Base-by-base conservation (phyloP, 2,888 invertebrate genomes). In the Deilephila elpenor region DNA sequence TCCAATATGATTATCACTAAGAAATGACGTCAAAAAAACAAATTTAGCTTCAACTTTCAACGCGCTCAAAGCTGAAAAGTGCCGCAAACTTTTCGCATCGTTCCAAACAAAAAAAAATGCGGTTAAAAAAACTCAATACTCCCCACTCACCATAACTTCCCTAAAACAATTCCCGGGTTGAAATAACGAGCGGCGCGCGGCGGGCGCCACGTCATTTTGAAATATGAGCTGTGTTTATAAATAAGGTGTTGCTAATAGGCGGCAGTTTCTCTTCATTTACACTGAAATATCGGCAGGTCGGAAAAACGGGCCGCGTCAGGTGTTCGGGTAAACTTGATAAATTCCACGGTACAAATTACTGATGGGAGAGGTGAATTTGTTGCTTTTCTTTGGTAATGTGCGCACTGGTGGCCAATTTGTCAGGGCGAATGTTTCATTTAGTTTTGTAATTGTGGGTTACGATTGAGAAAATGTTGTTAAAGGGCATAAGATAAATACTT, bases 191-290 rank as follows among this genome's bases (percentile, higher is more conserved):
- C 76, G 79, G 82, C 82, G 82, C 80, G 79, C 70, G 75, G 72
- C 70, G 75, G 78, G 71, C 78, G 80, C 82, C 80, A 80, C 78
- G 78, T 59, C 60, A 64, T 75, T 78, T 80, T 86, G 84, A 89
- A 87, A 86, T 86, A 87, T 88, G 84, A 83, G 82, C 82, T 80
- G 78, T 86, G 87, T 87, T 88, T 87, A 88, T 88, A 86, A 89
- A 90, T 88, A 88, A 89, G 86, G 83, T 83, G 80, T 76, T 76
- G 80, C 83, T 89, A 89, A 91, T 88, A 85, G 87, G 77, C 73
- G 76, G 78, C 78, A 83, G 83, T 89, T 88, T 82, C 81, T 90
- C 90, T 90, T 89, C 87, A 88, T 89, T 86, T 81, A 73, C 71
- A 75, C 74, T 81, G 77, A 83, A 81, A 84, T 84, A 83, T 82